Percentiles rank a stretch among this genome's conserved stretches.
Evolutionary conservation across 2,797 vertebrate species (phyloP).

Genomic region (Synanceia verrucosa): DNA sequence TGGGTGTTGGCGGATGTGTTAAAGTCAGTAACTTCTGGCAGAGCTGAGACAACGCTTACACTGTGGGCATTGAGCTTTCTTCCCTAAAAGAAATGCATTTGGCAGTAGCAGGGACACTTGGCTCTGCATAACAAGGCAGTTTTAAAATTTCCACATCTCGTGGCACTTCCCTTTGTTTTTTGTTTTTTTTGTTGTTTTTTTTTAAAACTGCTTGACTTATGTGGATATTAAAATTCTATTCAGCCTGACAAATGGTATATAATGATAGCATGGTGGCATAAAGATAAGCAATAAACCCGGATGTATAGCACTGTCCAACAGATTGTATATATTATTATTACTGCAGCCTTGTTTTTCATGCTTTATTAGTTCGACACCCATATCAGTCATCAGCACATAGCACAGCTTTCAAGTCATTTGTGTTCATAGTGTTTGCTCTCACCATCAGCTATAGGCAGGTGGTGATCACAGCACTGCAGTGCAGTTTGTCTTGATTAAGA

Average conservation of each 20-base stretch:
- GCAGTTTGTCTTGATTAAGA: conserved; percentile 43
- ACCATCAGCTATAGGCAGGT: conserved; percentile 4
- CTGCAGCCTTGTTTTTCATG: conserved; percentile 25
- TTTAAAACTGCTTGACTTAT: conserved; percentile 32
- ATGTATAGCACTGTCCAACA: neutral
- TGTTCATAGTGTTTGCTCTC: conserved; percentile 10
- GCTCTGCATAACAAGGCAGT: conserved; percentile 28
- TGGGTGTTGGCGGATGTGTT: neutral
- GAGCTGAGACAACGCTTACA: neutral
- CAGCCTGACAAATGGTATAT: conserved; percentile 29
- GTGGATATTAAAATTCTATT: conserved; percentile 29
- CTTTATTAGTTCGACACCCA: conserved; percentile 41
- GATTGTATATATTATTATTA: conserved; percentile 18
- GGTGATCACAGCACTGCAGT: conserved; percentile 18
- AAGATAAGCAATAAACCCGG: conserved; percentile 35
- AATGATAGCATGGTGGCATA: conserved; percentile 24
- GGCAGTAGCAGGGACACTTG: conserved; percentile 45
- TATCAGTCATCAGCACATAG: conserved; percentile 3
- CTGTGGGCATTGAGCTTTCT: conserved; percentile 18
- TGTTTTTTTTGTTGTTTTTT: too few relatives aligned
- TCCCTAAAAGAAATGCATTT: conserved; percentile 56
- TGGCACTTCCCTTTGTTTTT: neutral
- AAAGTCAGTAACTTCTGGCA: conserved; percentile 9
- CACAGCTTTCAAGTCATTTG: conserved; percentile 32
- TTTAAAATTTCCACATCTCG: conserved; percentile 38